Evolutionary conservation across 2,888 invertebrate genomes (phyloP), one percentile per base, ranked within the genome.

Genomic region (Saturnia japonica): DNA sequence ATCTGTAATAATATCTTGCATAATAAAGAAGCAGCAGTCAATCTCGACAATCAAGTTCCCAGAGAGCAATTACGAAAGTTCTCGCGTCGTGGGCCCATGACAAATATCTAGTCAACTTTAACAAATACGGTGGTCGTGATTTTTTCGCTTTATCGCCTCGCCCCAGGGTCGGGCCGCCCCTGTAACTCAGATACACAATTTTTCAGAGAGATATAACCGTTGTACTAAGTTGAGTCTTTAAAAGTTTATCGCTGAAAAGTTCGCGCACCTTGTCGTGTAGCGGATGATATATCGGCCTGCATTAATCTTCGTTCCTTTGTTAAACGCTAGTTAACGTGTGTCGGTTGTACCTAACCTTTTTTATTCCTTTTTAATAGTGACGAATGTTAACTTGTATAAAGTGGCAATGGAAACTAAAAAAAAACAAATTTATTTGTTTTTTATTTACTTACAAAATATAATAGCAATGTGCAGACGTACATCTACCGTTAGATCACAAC

Each of bases 211-310:
- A 92, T 91, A 92, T 92, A 89, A 82, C 83, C 85, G 82, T 82
- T 81, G 82, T 80, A 83, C 82, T 84, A 87, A 91, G 85, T 90
- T 87, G 88, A 93, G 92, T 94, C 91, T 92, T 93, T 93, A 93
- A 93, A 94, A 93, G 91, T 94, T 93, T 91, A 93, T 93, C 93
- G 86, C 81, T 82, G 83, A 86, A 91, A 79, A 90, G 88, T 91
- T 91, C 80, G 91, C 89, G 85, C 88, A 91, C 91, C 91, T 89
- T 85, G 83, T 79, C 82, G 84, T 83, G 71, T 64, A 40, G 40
- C 72, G 72, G 75, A 90, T 93, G 93, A 92, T 91, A 88, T 90
- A 92, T 91, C 90, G 88, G 83, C 71, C 75, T 72, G 83, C 92
- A 93, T 93, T 92, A 88, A 90, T 92, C 93, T 92, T 90, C 82